Conservation (phyloP, 2,797 vertebrate genomes). For the Pseudocheirus occidentalis region DNA sequence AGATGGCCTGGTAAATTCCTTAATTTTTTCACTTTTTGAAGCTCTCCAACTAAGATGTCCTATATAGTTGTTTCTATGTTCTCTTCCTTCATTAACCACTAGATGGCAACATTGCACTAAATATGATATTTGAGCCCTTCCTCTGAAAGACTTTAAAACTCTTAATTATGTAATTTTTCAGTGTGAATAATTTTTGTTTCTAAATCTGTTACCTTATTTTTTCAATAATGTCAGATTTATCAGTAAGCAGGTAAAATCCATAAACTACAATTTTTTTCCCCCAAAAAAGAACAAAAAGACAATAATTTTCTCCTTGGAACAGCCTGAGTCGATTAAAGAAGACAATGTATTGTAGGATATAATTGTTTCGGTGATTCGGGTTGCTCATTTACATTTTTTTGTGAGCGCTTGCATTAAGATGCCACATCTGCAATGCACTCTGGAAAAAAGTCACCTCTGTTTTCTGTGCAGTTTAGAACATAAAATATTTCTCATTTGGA, state of each 20-base stretch:
- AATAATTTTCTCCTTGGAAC: conserved; percentile 7
- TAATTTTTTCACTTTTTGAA: conserved; percentile 11
- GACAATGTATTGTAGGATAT: conserved; percentile 53
- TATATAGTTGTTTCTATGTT: neutral
- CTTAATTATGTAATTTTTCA: conserved; percentile 75
- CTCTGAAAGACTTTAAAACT: conserved; percentile 46
- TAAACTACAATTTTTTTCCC: conserved; percentile 48
- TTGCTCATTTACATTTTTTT: conserved; percentile 53
- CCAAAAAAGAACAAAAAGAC: conserved; percentile 33
- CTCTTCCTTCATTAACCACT: conserved; percentile 57
- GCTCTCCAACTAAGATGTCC: neutral
- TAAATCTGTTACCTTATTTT: conserved; percentile 81
- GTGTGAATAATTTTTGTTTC: conserved; percentile 76
- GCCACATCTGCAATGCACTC: conserved; percentile 19
- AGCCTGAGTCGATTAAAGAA: conserved; percentile 64
- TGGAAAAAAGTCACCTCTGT: conserved; percentile 23
- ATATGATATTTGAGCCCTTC: neutral
- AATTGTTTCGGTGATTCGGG: conserved; percentile 57
- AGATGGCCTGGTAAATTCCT: neutral
- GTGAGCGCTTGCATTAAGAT: conserved; percentile 32
- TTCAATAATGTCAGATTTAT: conserved; percentile 78
- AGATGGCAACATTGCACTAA: conserved; percentile 82
- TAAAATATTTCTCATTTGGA: conserved; percentile 54
- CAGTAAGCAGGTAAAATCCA: conserved; percentile 76
- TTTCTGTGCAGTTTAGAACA: conserved; percentile 33